These are phyloP conservation scores for Bemisia tabaci DNA, from an alignment of 1,140 invertebrate genomes.

Conservation along the genomic window DNA sequence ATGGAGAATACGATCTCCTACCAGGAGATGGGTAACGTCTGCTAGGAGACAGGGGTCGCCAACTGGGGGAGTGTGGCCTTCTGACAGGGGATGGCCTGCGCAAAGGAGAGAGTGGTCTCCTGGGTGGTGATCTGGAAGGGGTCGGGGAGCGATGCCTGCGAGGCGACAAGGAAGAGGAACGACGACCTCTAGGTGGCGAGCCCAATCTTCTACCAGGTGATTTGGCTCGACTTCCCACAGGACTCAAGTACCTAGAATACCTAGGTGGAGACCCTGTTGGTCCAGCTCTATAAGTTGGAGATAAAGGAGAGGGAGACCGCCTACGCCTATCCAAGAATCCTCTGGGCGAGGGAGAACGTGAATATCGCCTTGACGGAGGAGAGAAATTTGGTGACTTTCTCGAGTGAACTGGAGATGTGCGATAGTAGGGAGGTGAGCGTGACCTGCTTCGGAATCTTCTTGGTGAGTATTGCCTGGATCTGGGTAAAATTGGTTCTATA, in stretches of 20 bases:
- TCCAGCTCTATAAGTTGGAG: too few relatives aligned
- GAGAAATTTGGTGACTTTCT: neutral
- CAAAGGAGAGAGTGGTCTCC: neutral
- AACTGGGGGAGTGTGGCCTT: neutral
- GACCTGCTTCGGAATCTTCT: neutral
- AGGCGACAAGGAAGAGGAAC: neutral
- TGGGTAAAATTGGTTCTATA: neutral
- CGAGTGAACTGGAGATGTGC: neutral
- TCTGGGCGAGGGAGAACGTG: neutral
- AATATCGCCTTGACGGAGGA: neutral
- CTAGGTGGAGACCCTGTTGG: too few relatives aligned
- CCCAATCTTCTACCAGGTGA: neutral
- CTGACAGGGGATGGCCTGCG: neutral
- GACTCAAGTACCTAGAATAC: too few relatives aligned
- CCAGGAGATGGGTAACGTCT: neutral
- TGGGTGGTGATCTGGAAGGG: neutral
- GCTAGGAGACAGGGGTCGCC: neutral
- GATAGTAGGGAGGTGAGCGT: neutral
- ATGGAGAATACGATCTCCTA: neutral
- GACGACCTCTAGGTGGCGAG: neutral
- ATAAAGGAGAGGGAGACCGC: too few relatives aligned
- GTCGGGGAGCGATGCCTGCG: neutral
- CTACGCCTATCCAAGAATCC: too few relatives aligned
- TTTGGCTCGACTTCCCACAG: too few relatives aligned
- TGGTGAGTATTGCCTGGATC: neutral